Percentiles rank a stretch among this genome's conserved stretches.
Conservation (phyloP, 2,888 invertebrate species). For the Heliconius ethilla region DNA sequence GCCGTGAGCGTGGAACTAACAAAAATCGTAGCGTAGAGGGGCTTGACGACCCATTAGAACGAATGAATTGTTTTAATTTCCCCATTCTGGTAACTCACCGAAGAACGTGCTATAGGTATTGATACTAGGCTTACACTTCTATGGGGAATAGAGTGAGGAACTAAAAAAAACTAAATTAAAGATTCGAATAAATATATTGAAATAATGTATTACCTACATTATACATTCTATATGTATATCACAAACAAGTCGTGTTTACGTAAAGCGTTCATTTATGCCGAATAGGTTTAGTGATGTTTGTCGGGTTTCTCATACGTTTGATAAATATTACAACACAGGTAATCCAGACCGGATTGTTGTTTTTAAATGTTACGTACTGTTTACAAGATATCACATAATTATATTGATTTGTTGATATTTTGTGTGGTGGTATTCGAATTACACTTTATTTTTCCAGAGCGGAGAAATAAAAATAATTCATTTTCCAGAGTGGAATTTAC, state of each 20-base stretch:
- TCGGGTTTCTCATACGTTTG: slow-evolving; percentile 28
- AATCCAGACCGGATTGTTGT: slow-evolving; percentile 20
- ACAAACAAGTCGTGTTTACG: slow-evolving; percentile 17
- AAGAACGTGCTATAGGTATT: not conserved
- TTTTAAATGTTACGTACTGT: not conserved
- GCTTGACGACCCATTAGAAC: no score
- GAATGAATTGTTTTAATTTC: not conserved
- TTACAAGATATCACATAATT: no score
- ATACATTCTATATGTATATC: not conserved
- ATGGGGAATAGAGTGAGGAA: not conserved
- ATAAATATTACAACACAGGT: slow-evolving; percentile 18
- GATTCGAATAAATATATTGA: not conserved
- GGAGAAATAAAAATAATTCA: not conserved
- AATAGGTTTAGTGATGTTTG: slow-evolving; percentile 22
- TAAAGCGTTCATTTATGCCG: slow-evolving; percentile 24
- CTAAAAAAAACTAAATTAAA: not conserved
- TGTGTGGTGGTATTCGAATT: not conserved
- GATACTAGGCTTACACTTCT: not conserved
- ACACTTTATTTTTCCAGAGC: no score
- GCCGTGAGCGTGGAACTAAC: not conserved
- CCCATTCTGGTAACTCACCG: no score
- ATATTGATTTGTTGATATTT: no score
- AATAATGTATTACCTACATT: not conserved
- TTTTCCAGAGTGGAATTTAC: not conserved
- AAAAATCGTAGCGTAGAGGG: not conserved